phyloP scores from a whole-genome alignment of 2,113 vertebrate genomes.

The Herpailurus yagouaroundi region DNA sequence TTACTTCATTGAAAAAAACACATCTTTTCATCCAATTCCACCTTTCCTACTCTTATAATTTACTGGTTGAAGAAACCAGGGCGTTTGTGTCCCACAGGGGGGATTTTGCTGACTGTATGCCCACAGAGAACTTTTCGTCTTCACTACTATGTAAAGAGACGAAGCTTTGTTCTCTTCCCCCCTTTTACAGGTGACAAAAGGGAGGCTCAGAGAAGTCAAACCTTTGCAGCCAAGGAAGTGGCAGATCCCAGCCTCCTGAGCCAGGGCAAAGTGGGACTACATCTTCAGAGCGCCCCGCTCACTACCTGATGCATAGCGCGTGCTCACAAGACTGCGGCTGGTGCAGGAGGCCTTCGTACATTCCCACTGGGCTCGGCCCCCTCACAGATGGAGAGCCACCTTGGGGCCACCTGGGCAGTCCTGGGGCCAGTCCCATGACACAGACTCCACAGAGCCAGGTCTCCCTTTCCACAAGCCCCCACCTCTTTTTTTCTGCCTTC shows the following conservation, averaged over 20 bases:
- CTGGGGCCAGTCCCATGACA: not conserved
- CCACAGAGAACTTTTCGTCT: not conserved
- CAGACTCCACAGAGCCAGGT: not conserved
- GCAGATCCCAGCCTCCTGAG: not conserved
- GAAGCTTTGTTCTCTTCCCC: not conserved
- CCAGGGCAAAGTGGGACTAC: not conserved
- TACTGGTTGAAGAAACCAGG: not conserved
- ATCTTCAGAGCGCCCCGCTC: not conserved
- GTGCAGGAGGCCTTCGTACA: not conserved
- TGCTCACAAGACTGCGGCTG: not conserved
- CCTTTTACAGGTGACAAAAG: not conserved
- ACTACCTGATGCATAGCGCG: rapidly evolving
- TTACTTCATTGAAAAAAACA: not conserved
- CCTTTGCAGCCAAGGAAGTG: not conserved
- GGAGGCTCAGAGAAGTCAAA: not conserved
- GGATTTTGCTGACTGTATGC: not conserved
- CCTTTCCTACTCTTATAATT: not conserved
- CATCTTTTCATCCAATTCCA: not conserved
- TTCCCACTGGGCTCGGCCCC: not conserved
- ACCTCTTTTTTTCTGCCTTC: not conserved
- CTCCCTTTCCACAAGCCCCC: not conserved
- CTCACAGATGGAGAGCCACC: not conserved
- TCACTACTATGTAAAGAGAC: not conserved
- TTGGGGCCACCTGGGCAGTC: not conserved
- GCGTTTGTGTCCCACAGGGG: not conserved